Evolutionary conservation across 64 coral and sea anemone genomes (phyloP), one percentile per base, ranked within the genome.

Genomic region (Actinia equina): DNA sequence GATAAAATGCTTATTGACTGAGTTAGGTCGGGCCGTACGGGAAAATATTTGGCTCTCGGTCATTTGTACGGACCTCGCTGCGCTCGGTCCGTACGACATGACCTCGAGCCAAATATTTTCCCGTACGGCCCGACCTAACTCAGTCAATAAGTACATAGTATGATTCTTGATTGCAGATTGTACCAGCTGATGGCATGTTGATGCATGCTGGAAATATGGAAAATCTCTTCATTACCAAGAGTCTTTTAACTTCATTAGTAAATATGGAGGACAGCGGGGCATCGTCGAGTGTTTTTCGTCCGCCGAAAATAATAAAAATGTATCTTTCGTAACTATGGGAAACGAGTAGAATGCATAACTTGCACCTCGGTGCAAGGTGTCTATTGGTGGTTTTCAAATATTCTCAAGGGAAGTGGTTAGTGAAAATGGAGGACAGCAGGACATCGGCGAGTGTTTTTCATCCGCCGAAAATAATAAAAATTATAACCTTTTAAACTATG

Each of bases 221-320:
- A 74, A 74, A 74, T 26, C 69, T 2, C 69, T 74, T 74, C 69
- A 74, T 74, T 74, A 74, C 27, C 23, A 74, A 74, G 69, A 74
- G 9, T 26, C 69, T 13, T 74, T 74, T 74, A 74, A 41, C 69
- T 30, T 74, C 27, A 26, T 74, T 14, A 41, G 23, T 74, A 26
- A 74, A 14, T 74, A 74, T 42, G 69, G 69, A 14, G 69, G 69
- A 42, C 69, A 74, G 11, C 69, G 42, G 26, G 69, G 23, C 0
- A 74, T 74, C 69, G 69, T 74, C n/a, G 14, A 74, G 15, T 74
- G 69, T n/a, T 4, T n/a, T 20, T 22, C 3, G 1, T 37, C 30
- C 6, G 8, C 25, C 0, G 13, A 6, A 14, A 42, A 1, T 74
- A 37, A 1, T 74, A 10, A 74, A 11, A 69, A 69, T 74, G 13